Conservation (phyloP, 2,888 invertebrate genomes). For the Dermolepida albohirtum region DNA sequence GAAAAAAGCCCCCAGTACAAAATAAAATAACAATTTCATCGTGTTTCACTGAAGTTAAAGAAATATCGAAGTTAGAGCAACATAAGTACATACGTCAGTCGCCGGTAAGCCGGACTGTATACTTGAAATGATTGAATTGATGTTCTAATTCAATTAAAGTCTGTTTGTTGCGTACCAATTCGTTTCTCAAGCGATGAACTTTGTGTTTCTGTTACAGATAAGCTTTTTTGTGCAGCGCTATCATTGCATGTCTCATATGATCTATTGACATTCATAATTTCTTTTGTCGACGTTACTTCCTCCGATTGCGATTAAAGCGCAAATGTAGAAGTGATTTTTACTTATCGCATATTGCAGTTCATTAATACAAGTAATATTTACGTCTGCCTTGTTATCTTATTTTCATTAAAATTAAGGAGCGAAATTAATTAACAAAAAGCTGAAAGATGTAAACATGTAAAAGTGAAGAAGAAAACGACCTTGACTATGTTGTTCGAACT, state of each 20-base stretch:
- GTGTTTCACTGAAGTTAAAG: too few species aligned
- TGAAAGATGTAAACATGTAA: too few species aligned
- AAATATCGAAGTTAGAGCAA: background rate
- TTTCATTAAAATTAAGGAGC: too few species aligned
- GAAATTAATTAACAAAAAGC: too few species aligned
- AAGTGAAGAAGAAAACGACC: too few species aligned
- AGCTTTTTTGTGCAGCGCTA: slow-evolving; percentile 15
- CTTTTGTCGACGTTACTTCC: slow-evolving; percentile 9
- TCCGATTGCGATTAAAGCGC: slow-evolving; percentile 20
- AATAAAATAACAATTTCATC: too few species aligned
- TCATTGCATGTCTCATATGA: slow-evolving; percentile 23
- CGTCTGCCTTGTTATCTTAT: too few species aligned
- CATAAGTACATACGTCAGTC: slow-evolving; percentile 4
- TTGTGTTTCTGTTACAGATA: slow-evolving; percentile 24
- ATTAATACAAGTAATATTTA: too few species aligned
- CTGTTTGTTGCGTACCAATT: slow-evolving; percentile 8
- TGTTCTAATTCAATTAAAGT: slow-evolving; percentile 21
- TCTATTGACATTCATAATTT: slow-evolving; percentile 32
- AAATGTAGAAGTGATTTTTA: too few species aligned
- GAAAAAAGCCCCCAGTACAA: too few species aligned
- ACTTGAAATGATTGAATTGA: slow-evolving; percentile 2
- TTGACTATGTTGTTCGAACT: too few species aligned
- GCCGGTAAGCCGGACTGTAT: slow-evolving; percentile 7
- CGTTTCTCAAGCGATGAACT: slow-evolving; percentile 31
- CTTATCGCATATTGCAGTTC: too few species aligned